Percentiles rank a stretch among this genome's conserved stretches.
Evolutionary conservation across 1,140 invertebrate genomes (phyloP).

Genomic region (Myzus persicae): DNA sequence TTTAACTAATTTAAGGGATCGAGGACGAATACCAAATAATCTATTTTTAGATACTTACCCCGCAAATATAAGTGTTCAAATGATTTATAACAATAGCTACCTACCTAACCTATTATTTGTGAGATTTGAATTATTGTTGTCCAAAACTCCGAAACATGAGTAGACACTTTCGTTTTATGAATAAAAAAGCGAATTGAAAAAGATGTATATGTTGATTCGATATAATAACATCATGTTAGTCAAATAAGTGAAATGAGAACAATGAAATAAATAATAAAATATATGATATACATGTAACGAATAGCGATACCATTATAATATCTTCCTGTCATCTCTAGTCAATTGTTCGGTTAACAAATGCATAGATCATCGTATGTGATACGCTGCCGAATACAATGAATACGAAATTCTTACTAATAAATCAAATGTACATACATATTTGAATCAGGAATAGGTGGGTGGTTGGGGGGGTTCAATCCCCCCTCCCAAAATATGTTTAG

Average conservation of each 20-base stretch:
- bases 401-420: constrained; percentile 6
- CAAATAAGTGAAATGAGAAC: constrained; percentile 30
- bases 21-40: neutral
- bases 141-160: neutral
- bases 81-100: neutral
- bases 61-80: neutral
- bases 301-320: neutral
- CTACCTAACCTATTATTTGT: neutral
- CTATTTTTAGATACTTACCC: neutral
- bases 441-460: neutral
- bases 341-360: constrained; percentile 24
- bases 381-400: constrained; percentile 10
- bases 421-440: neutral
- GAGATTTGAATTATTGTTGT: neutral
- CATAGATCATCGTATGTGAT: neutral
- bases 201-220: neutral
- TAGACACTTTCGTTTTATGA: neutral
- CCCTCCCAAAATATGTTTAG: neutral
- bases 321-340: constrained; percentile 25
- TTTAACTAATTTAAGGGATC: neutral
- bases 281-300: constrained; percentile 7
- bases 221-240: neutral
- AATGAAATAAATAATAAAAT: constrained; percentile 27
- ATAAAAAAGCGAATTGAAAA: neutral
- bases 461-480: neutral